phyloP scores from a whole-genome alignment of 2,113 vertebrate genomes.

The Cryptotis parvus region DNA sequence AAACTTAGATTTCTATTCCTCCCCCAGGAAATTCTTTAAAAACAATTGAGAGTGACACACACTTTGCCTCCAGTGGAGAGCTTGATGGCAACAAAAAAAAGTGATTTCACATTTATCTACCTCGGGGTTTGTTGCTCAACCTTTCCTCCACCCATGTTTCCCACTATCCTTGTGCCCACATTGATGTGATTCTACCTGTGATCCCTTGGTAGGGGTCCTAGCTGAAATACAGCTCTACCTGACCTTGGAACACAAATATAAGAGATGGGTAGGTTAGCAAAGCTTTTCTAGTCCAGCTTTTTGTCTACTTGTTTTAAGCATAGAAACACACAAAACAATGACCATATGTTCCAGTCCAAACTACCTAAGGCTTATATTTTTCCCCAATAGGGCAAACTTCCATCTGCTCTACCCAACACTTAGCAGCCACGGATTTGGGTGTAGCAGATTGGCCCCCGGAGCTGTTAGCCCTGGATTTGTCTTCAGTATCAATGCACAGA shows the following conservation, averaged over 20 bases:
- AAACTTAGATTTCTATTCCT: background rate
- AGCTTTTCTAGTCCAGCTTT: background rate
- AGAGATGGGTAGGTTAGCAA: background rate
- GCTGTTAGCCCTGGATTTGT: background rate
- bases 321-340: background rate
- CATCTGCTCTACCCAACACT: background rate
- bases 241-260: background rate
- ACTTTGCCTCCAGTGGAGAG: too few species aligned
- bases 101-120: background rate
- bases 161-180: too few species aligned
- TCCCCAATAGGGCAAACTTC: background rate
- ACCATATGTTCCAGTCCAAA: background rate
- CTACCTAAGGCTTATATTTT: background rate
- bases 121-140: too few species aligned
- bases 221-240: background rate
- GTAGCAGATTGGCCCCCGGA: background rate
- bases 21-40: background rate
- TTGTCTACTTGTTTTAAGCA: background rate
- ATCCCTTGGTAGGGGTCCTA: too few species aligned
- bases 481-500: too few species aligned
- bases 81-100: too few species aligned
- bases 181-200: too few species aligned
- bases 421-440: background rate
- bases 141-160: too few species aligned
- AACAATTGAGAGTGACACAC: background rate